Base-by-base conservation (phyloP, 2,888 invertebrate genomes). In the Ophion obscuratus region DNA sequence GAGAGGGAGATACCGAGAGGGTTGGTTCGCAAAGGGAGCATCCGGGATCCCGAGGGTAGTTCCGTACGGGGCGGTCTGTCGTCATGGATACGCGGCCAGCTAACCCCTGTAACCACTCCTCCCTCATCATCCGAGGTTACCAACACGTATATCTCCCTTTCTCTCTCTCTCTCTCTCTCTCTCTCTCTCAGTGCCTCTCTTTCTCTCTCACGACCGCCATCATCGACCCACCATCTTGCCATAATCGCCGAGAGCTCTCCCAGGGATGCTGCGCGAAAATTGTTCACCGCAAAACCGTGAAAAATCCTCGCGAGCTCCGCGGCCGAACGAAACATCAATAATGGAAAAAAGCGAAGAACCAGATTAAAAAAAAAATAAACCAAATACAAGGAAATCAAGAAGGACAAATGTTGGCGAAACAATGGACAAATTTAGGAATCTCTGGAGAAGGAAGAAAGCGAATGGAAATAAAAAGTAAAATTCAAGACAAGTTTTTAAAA, bases 191-290 rank as follows among this genome's bases (percentile, higher is more conserved):
- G 5, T 40, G 7, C 9, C 40, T 40, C 40, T 40, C 40, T 40
- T 40, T 7, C 40, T 40, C 40, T 40, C 7, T 40, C 40, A 40
- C 40, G 89, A 91, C 93, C 94, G 94, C 94, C 94, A 94, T 94
- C 93, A 93, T 93, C 93, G 93, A 92, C 92, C 94, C 94, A 93
- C 94, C 94, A 94, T 94, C 94, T 94, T 94, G 93, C 92, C 90
- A 86, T 88, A 88, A 88, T 88, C 87, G 85, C 81, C 81, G 36
- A 73, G 59, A 6, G 40, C 74, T 70, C 68, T 75, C 66, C 79
- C 76, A 79, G 81, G 85, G 86, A 88, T 85, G 87, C 88, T 87
- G 84, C 87, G 73, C 83, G 80, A 85, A 87, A 88, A 77, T 86
- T 77, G 44, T 66, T 31, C 57, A 74, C 57, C 68, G 27, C 36